phyloP scores from a whole-genome alignment of 2,797 vertebrate genomes.

The Nyctalus aviator region DNA sequence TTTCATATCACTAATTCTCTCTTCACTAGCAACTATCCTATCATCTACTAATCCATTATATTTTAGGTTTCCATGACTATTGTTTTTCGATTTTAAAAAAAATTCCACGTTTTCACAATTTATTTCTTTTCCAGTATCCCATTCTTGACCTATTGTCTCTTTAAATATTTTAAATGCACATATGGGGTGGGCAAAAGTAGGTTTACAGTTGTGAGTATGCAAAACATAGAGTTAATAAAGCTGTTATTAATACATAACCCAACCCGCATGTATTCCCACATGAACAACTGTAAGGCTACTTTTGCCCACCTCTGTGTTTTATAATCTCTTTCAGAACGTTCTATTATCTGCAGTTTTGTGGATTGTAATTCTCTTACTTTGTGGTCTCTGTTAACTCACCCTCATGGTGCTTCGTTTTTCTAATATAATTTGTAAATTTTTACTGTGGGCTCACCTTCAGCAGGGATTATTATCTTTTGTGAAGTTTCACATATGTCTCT shows the following conservation, averaged over 20 bases:
- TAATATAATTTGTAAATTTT: background rate
- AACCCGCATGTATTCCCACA: background rate
- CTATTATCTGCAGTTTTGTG: background rate
- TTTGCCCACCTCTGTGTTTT: background rate
- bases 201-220: background rate
- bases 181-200: background rate
- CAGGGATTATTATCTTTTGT: background rate
- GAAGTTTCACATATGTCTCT: background rate
- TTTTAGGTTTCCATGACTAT: background rate
- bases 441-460: background rate
- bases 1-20: background rate
- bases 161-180: constrained; percentile 21
- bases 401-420: background rate
- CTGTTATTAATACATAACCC: background rate
- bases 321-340: background rate
- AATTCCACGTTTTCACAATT: background rate
- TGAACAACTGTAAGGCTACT: background rate
- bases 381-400: background rate
- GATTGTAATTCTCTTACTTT: background rate
- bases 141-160: background rate
- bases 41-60: background rate
- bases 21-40: background rate
- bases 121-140: background rate
- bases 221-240: background rate
- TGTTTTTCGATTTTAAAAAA: constrained; percentile 10